These are phyloP conservation scores for Macroglossus sobrinus DNA, from an alignment of 2,113 vertebrate species.

Conservation along the genomic window DNA sequence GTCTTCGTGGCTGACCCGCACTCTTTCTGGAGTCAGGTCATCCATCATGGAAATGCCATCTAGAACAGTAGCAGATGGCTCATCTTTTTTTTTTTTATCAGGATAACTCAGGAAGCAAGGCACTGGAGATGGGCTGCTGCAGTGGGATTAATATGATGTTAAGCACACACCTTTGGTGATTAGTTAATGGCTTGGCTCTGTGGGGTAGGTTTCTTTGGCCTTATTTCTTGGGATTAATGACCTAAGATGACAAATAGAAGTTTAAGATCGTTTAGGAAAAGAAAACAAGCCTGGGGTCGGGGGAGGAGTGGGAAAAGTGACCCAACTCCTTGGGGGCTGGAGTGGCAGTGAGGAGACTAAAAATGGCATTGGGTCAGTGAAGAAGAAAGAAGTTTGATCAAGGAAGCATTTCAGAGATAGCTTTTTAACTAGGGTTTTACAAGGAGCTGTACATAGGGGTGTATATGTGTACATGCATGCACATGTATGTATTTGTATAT, in stretches of 20 bases:
- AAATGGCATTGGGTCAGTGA: background rate
- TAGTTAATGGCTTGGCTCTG: conserved; percentile 69
- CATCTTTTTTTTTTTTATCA: conserved; percentile 65
- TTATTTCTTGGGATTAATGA: conserved; percentile 71
- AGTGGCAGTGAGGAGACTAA: background rate
- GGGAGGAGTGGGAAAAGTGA: background rate
- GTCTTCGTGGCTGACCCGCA: conserved; percentile 34
- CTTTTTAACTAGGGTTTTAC: background rate
- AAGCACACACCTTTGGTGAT: conserved; percentile 75
- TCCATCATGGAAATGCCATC: conserved; percentile 55
- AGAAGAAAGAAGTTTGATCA: background rate
- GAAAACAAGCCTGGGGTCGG: conserved; percentile 15
- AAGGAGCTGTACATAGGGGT: background rate
- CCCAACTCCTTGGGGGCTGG: background rate
- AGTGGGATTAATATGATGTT: conserved; percentile 60
- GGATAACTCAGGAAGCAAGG: conserved; percentile 17
- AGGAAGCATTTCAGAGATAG: background rate
- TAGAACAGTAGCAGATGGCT: conserved; percentile 43
- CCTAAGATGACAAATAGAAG: conserved; percentile 64
- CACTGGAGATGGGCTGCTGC: background rate
- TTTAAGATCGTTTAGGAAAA: conserved; percentile 54
- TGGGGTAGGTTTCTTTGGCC: conserved; percentile 57
- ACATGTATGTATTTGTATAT: background rate
- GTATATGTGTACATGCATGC: background rate
- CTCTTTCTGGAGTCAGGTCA: conserved; percentile 21